phyloP scores from a whole-genome alignment of 2,888 invertebrate species.

The Chelonus formosanus region DNA sequence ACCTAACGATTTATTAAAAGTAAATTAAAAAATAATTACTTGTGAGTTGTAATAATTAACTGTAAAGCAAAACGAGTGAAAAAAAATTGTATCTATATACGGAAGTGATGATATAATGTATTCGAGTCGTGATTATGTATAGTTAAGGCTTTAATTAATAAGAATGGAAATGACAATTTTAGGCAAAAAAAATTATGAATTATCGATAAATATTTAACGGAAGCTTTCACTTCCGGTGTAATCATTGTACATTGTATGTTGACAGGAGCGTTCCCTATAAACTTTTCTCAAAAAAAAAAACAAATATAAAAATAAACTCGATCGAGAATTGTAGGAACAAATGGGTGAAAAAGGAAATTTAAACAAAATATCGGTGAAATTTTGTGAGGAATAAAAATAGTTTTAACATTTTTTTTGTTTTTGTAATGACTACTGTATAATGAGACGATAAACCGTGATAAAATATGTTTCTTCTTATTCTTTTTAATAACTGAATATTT shows the following conservation, averaged over 20 bases:
- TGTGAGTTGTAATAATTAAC: slow-evolving; percentile 39
- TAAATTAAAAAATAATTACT: slow-evolving; percentile 44
- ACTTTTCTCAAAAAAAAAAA: slow-evolving; percentile 46
- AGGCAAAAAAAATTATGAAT: slow-evolving; percentile 53
- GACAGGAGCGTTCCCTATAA: slow-evolving; percentile 53
- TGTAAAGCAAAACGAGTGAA: slow-evolving; percentile 37
- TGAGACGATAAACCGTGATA: slow-evolving; percentile 27
- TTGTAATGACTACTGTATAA: slow-evolving; percentile 24
- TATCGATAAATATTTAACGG: slow-evolving; percentile 54
- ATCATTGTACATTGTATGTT: slow-evolving; percentile 63
- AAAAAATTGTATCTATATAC: slow-evolving; percentile 52
- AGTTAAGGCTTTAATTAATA: slow-evolving; percentile 47
- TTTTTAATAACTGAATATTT: slow-evolving; percentile 18
- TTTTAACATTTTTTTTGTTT: slow-evolving; percentile 23
- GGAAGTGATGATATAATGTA: slow-evolving; percentile 59
- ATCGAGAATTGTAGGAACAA: slow-evolving; percentile 39
- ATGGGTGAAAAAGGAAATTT: slow-evolving; percentile 31
- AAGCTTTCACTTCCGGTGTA: slow-evolving; percentile 50
- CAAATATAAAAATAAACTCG: slow-evolving; percentile 35
- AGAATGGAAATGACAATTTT: slow-evolving; percentile 35
- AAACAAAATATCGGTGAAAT: slow-evolving; percentile 26
- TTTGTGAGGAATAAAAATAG: slow-evolving; percentile 13
- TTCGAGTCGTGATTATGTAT: slow-evolving; percentile 62
- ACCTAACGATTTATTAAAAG: slow-evolving; percentile 54
- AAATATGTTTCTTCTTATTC: slow-evolving; percentile 20